Evolutionary conservation across 2,797 vertebrate species (phyloP).

Genomic region (Xerus rutilus): DNA sequence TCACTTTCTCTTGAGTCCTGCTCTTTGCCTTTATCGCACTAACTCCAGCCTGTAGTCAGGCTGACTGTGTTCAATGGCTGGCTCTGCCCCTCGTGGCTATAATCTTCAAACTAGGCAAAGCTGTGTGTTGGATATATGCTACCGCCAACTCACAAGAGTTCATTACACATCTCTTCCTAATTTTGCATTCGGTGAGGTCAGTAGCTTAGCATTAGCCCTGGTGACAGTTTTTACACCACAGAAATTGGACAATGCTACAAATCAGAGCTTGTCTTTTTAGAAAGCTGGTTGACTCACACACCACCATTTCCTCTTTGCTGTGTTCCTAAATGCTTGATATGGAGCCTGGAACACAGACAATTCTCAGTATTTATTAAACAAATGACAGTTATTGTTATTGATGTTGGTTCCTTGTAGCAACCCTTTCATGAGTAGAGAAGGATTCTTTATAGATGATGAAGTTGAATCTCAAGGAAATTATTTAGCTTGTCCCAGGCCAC

Average conservation of each 20-base stretch:
- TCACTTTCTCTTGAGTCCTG: neutral
- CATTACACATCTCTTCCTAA: neutral
- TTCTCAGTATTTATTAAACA: neutral
- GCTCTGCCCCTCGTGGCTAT: neutral
- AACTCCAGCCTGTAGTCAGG: neutral
- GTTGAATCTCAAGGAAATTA: neutral
- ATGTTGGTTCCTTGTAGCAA: neutral
- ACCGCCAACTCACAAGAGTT: neutral
- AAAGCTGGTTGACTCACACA: neutral
- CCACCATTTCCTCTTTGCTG: neutral
- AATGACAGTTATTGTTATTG: neutral
- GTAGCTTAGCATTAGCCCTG: neutral
- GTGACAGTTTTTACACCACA: neutral
- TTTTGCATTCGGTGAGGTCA: neutral
- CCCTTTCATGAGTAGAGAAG: neutral
- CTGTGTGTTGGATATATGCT: accelerated
- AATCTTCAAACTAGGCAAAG: neutral
- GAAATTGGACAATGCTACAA: neutral
- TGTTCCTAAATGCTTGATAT: neutral
- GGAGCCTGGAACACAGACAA: neutral
- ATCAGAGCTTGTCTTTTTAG: neutral
- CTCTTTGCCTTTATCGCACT: neutral
- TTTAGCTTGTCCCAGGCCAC: neutral
- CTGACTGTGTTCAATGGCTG: neutral
- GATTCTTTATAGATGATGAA: neutral